Evolutionary conservation across 2,113 vertebrate genomes (phyloP).

Genomic region (Archocentrus centrarchus): DNA sequence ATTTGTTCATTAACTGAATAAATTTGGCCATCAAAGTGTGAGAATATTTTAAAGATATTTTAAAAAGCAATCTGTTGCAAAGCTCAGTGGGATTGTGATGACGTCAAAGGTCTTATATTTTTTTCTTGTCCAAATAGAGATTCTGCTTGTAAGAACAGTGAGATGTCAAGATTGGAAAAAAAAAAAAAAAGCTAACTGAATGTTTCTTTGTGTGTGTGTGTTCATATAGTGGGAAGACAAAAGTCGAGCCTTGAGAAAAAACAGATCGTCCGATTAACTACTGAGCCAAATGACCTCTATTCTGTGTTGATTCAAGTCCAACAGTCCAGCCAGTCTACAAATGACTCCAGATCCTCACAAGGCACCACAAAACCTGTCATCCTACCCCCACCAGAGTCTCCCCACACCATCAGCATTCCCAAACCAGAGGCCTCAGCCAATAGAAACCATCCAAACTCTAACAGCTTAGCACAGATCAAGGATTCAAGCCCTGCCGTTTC

Average conservation of each 20-base stretch:
- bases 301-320: neutral
- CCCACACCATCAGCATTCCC: neutral
- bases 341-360: neutral
- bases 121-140: too few species aligned
- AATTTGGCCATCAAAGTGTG: neutral
- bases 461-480: neutral
- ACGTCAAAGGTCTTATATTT: too few species aligned
- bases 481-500: neutral
- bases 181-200: neutral
- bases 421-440: neutral
- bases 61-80: too few species aligned
- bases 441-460: neutral
- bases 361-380: neutral
- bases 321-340: fast-evolving
- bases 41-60: fast-evolving
- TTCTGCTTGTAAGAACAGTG: neutral
- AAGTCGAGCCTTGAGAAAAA: neutral
- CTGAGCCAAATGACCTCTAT: neutral
- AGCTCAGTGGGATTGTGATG: too few species aligned
- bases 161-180: neutral
- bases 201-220: neutral
- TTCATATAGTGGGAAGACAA: neutral
- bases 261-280: fast-evolving
- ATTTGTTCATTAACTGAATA: neutral
- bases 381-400: neutral